Evolutionary conservation across 2,797 vertebrate species (phyloP), one percentile per base, ranked within the genome.

Genomic region (Phoeniculus purpureus): DNA sequence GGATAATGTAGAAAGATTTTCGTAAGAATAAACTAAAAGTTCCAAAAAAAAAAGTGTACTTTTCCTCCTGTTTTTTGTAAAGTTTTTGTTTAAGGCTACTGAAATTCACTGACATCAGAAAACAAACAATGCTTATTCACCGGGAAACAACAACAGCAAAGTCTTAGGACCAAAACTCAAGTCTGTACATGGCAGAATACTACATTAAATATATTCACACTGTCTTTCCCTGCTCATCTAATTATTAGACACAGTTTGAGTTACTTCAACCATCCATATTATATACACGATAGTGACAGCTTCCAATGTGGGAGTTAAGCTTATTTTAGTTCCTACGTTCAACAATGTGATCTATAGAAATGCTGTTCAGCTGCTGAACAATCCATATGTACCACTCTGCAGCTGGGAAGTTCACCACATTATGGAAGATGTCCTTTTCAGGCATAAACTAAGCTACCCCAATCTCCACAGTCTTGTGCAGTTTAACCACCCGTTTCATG

Each of bases 11-110:
- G 83, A 73, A 82, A 75, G 34, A 51, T 37, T 31, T 82, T 59
- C 8, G 34, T 61, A 21, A 71, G 32, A 90, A 81, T 56, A 84
- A 85, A 79, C 12, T 75, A 51, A 40, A 89, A 56, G 7, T 73
- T 89, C 73, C 60, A 32, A 65, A 15, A 45, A 15, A 45, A 85
- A 61, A 50, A 65, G 25, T 25, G 15, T n/a, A 25, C 25, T 60
- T 13, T 43, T 65, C 32, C 62, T 87, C 40, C 22, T 80, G 87
- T 90, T 74, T 47, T 65, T 81, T 74, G 11, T 45, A 62, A 77
- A 65, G 43, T 74, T 87, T 71, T 93, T 34, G 21, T 32, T 52
- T 83, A 83, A 81, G 40, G 29, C 58, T 81, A 73, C 19, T 59
- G 61, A 81, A 84, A 21, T 60, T 58, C 62, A 61, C 31, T 84